Percentiles rank a stretch among this genome's conserved stretches.
These are phyloP conservation scores for Uloborus plumipes DNA, from an alignment of 2,888 invertebrate genomes.

Conservation along the genomic window DNA sequence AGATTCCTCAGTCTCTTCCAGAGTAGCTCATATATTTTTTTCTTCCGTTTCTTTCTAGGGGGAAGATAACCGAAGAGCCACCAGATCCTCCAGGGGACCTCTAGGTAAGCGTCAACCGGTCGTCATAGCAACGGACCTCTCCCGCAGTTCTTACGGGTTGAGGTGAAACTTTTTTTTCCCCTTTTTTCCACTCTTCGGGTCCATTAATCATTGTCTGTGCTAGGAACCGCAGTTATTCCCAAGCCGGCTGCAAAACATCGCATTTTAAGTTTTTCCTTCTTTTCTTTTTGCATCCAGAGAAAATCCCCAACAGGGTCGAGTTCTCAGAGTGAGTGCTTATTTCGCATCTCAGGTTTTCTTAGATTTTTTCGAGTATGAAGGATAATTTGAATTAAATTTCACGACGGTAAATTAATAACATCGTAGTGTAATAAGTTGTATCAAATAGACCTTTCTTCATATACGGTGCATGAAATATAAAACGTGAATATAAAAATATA, in stretches of 20 bases:
- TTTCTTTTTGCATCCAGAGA: not conserved
- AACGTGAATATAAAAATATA: not conserved
- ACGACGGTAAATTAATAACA: too few relatives aligned
- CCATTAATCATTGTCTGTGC: conserved; percentile 64
- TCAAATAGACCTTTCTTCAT: too few relatives aligned
- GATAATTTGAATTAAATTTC: too few relatives aligned
- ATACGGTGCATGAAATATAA: not conserved
- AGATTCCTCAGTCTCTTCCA: conserved; percentile 51
- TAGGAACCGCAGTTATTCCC: conserved; percentile 39
- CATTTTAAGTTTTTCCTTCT: conserved; percentile 36
- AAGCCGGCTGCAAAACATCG: conserved; percentile 59
- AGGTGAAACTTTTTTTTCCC: conserved; percentile 39
- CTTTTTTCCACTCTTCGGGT: conserved; percentile 33
- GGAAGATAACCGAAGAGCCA: conserved; percentile 63
- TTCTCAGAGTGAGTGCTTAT: not conserved
- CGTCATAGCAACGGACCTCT: conserved; percentile 55
- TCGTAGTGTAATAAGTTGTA: too few relatives aligned
- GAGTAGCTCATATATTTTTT: conserved; percentile 22
- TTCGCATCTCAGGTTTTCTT: too few relatives aligned
- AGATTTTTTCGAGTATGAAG: too few relatives aligned
- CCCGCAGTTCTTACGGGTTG: conserved; percentile 22
- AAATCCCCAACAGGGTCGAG: conserved; percentile 17
- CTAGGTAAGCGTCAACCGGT: conserved; percentile 64
- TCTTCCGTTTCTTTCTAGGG: conserved; percentile 36
- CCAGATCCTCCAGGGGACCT: conserved; percentile 64